These are phyloP conservation scores for Cheilosia variabilis DNA, from an alignment of 2,888 invertebrate species.

Conservation along the genomic window DNA sequence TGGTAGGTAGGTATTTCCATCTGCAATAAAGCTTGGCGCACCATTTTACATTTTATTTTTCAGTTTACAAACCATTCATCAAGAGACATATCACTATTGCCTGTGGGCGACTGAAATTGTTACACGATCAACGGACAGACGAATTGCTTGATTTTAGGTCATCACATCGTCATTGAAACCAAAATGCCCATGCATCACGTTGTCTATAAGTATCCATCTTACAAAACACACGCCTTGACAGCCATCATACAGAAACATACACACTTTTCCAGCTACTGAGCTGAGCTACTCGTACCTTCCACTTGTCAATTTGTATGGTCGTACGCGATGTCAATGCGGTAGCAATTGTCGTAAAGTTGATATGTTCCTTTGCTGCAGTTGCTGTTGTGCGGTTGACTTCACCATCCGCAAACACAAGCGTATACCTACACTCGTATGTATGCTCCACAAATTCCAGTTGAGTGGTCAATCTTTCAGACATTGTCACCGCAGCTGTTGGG, in stretches of 20 bases:
- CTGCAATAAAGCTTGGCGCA: too few relatives aligned
- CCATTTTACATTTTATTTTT: background rate
- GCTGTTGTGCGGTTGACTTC: background rate
- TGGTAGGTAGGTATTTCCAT: too few relatives aligned
- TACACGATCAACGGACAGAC: background rate
- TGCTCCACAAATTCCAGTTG: slow-evolving; percentile 72
- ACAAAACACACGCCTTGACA: slow-evolving; percentile 45
- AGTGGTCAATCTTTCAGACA: slow-evolving; percentile 74
- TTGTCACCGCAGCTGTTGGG: slow-evolving; percentile 70
- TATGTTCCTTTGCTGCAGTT: slow-evolving; percentile 48
- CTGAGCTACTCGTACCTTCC: slow-evolving; percentile 18
- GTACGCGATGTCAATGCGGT: slow-evolving; percentile 69
- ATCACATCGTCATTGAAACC: slow-evolving; percentile 8
- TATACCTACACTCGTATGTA: background rate
- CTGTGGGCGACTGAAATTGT: background rate
- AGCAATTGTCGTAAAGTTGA: slow-evolving; percentile 70
- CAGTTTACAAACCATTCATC: background rate
- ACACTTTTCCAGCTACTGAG: slow-evolving; percentile 20
- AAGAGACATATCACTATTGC: background rate
- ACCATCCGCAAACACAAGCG: slow-evolving; percentile 20
- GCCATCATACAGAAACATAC: slow-evolving; percentile 19
- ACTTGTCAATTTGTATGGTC: slow-evolving; percentile 67
- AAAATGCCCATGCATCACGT: slow-evolving; percentile 31
- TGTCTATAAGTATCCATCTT: slow-evolving; percentile 25
- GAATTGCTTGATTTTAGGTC: slow-evolving; percentile 5